Evolutionary conservation across 2,113 vertebrate genomes (phyloP).

Genomic region (Psilopsiagon aymara): DNA sequence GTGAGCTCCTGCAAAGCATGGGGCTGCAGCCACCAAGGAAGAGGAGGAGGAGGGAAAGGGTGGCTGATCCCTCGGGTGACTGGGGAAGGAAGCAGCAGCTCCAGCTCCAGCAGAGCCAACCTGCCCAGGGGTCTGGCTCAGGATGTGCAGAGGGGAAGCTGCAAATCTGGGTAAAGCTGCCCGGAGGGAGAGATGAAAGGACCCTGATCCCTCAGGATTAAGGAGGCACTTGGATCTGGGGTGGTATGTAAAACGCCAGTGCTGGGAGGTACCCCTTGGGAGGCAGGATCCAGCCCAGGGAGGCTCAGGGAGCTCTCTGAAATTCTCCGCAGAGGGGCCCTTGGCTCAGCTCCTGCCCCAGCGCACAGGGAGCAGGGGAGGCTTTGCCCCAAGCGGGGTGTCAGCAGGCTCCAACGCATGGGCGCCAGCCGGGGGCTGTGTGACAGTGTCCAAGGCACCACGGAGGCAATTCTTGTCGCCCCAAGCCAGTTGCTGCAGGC

Average conservation of each 20-base stretch:
- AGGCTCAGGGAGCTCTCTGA: neutral
- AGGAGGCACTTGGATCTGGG: neutral
- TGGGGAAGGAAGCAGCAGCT: neutral
- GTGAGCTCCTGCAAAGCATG: neutral
- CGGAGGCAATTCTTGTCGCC: neutral
- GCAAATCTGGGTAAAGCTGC: neutral
- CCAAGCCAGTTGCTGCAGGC: rapidly evolving
- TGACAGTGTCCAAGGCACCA: neutral
- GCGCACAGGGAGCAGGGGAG: rapidly evolving
- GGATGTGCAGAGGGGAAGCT: neutral
- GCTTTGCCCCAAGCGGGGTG: neutral
- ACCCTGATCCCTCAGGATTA: neutral
- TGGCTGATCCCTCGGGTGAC: neutral
- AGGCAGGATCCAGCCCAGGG: rapidly evolving
- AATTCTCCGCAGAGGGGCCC: neutral
- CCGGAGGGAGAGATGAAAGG: neutral
- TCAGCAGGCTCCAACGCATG: rapidly evolving
- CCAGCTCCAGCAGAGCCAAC: neutral
- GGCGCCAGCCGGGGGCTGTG: neutral
- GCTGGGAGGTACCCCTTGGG: neutral
- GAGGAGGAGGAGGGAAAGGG: neutral
- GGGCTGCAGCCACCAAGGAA: neutral
- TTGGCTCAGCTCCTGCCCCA: neutral
- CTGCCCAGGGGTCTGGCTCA: neutral
- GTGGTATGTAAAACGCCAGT: neutral